Evolutionary conservation across 2,113 vertebrate species (phyloP).

Genomic region (Gasterosteus aculeatus): DNA sequence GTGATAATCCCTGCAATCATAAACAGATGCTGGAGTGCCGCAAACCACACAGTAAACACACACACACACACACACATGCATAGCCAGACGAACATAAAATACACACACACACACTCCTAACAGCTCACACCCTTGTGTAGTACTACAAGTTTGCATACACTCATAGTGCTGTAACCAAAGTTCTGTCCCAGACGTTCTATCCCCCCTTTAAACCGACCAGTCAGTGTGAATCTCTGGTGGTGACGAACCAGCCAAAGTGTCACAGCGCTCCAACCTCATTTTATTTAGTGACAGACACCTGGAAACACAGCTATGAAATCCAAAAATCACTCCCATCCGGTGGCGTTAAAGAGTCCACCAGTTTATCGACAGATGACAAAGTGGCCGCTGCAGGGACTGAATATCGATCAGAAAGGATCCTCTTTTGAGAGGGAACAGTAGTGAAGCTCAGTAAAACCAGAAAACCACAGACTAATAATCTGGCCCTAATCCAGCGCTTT

Average conservation of each 20-base stretch:
- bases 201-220: constrained; percentile 27
- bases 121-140: constrained; percentile 23
- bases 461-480: constrained; percentile 3
- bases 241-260: constrained; percentile 16
- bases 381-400: neutral
- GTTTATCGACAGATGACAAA: constrained; percentile 49
- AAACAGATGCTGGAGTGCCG: constrained; percentile 75
- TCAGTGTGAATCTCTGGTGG: neutral
- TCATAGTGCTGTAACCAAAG: constrained; percentile 17
- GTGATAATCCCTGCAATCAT: constrained; percentile 77
- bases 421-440: constrained; percentile 25
- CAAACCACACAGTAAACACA: constrained; percentile 59
- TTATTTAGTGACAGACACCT: constrained; percentile 34
- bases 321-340: constrained; percentile 16
- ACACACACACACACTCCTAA: constrained; percentile 16
- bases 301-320: constrained; percentile 19
- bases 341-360: neutral
- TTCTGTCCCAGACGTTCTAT: constrained; percentile 40
- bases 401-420: constrained; percentile 42
- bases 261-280: constrained; percentile 38
- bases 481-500: constrained; percentile 34
- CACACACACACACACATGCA: constrained; percentile 26
- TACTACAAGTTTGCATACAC: constrained; percentile 12
- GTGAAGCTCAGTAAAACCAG: constrained; percentile 54
- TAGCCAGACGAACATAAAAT: constrained; percentile 33